These are phyloP conservation scores for Isurus oxyrinchus DNA, from an alignment of 2,113 vertebrate genomes.

Conservation along the genomic window DNA sequence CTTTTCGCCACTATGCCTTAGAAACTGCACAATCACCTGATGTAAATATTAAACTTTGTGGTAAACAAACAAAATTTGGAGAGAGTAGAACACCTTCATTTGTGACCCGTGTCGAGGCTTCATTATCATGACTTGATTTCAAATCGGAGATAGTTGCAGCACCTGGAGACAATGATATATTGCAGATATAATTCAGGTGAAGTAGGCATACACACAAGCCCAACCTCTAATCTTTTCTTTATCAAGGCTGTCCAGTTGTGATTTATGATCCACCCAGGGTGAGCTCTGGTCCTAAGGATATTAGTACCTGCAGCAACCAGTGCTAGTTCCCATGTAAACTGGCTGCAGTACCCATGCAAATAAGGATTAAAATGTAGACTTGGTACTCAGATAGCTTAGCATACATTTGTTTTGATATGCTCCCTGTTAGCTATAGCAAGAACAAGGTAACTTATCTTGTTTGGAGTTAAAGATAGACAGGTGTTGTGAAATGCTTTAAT, in stretches of 20 bases:
- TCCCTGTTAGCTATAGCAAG: background rate
- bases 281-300: background rate
- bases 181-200: background rate
- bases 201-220: background rate
- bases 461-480: background rate
- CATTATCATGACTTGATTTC: background rate
- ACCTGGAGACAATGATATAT: background rate
- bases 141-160: background rate
- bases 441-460: conserved; percentile 18
- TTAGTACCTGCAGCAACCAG: background rate
- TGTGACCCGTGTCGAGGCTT: background rate
- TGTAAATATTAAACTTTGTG: background rate
- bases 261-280: background rate
- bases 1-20: background rate
- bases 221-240: background rate
- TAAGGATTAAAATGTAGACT: background rate
- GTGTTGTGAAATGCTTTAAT: conserved; percentile 27
- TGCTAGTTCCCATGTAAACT: background rate
- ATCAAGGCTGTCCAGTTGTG: background rate
- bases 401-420: conserved; percentile 23
- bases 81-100: background rate
- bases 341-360: background rate
- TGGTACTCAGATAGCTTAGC: background rate
- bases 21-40: background rate
- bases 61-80: background rate